phyloP scores from a whole-genome alignment of 2,888 invertebrate species.

The Alloscopus bannaensis region DNA sequence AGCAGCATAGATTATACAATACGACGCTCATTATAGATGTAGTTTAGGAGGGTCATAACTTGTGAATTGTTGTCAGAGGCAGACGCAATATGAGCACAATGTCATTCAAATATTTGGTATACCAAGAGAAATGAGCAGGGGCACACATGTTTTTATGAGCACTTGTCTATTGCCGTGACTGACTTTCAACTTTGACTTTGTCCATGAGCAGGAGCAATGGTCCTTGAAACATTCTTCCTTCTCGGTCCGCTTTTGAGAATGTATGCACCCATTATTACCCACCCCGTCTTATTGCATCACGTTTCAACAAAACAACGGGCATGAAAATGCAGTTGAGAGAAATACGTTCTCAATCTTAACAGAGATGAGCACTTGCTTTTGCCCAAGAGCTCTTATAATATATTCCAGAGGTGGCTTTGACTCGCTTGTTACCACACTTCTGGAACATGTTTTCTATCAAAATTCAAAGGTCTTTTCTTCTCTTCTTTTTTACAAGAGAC shows the following conservation, averaged over 20 bases:
- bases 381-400: conserved; percentile 10
- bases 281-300: too few species aligned
- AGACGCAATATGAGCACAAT: neutral
- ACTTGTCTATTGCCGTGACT: conserved; percentile 24
- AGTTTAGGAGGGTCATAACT: conserved; percentile 29
- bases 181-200: conserved; percentile 41
- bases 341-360: too few species aligned
- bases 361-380: too few species aligned
- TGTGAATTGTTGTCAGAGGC: conserved; percentile 46
- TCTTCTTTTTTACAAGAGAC: neutral
- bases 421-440: neutral
- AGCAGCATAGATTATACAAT: too few species aligned
- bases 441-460: neutral
- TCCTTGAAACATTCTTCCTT: conserved; percentile 44
- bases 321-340: too few species aligned
- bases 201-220: conserved; percentile 40
- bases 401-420: conserved; percentile 13
- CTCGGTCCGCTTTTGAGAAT: too few species aligned
- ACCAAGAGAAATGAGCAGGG: too few species aligned
- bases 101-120: too few species aligned
- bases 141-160: neutral
- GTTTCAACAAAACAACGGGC: too few species aligned
- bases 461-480: conserved; percentile 10
- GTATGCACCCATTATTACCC: too few species aligned
- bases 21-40: neutral